These are phyloP conservation scores for Cinclus mexicanus DNA, from an alignment of 2,113 vertebrate genomes.

Conservation along the genomic window DNA sequence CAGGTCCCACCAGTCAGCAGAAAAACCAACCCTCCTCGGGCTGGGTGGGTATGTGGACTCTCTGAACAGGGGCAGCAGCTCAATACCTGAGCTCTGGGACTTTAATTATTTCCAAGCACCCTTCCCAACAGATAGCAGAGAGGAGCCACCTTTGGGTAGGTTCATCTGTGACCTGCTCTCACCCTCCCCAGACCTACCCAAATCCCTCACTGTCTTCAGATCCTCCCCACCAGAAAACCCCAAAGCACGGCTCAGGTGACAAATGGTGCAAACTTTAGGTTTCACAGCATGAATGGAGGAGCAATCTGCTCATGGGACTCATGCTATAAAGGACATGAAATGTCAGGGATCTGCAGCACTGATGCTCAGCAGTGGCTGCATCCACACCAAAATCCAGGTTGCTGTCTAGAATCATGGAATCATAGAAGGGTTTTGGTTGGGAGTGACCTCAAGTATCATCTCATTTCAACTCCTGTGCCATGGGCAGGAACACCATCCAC, in stretches of 20 bases:
- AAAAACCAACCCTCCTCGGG: fast-evolving
- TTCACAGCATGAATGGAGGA: fast-evolving
- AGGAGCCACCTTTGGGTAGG: neutral
- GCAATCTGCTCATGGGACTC: neutral
- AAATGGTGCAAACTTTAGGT: neutral
- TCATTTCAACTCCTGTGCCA: neutral
- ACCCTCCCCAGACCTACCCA: neutral
- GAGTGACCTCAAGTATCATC: neutral
- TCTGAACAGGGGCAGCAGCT: neutral
- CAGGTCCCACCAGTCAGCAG: neutral
- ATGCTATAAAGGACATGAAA: neutral
- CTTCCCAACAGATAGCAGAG: neutral
- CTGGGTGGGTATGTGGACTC: neutral
- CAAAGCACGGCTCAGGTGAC: neutral
- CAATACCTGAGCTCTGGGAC: neutral
- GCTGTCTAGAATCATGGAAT: neutral
- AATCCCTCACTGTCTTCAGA: neutral
- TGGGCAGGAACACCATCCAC: neutral
- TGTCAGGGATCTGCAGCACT: neutral
- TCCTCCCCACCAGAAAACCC: neutral
- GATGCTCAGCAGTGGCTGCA: neutral
- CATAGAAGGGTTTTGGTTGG: neutral
- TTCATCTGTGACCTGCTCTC: neutral
- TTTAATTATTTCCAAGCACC: neutral
- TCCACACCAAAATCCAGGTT: neutral